Percentiles rank a stretch among this genome's conserved stretches.
Evolutionary conservation across 2,113 vertebrate species (phyloP).

Genomic region (Bungarus multicinctus): DNA sequence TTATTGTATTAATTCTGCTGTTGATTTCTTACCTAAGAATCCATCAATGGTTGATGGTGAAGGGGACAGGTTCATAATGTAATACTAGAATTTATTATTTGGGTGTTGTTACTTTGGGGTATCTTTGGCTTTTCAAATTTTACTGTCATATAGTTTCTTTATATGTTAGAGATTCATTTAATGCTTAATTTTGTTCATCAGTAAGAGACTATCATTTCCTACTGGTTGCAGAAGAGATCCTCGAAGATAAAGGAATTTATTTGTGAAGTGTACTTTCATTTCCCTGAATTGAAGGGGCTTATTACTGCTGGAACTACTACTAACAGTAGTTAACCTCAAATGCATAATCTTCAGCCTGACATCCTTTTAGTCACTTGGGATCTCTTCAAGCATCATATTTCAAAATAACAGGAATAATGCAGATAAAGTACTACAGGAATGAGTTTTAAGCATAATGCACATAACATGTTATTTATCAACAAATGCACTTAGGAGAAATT

Average conservation of each 20-base stretch:
- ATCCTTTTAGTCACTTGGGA: not conserved
- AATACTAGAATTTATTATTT: not conserved
- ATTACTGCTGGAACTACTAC: slow-evolving; percentile 18
- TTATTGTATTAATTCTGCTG: not conserved
- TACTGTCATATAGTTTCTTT: not conserved
- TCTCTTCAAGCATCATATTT: not conserved
- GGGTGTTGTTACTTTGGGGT: not conserved
- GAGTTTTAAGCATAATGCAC: not conserved
- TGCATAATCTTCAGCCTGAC: slow-evolving; percentile 20
- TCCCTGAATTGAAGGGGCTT: not conserved
- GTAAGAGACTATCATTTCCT: slow-evolving; percentile 14
- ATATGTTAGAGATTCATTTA: slow-evolving; percentile 21
- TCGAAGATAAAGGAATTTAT: slow-evolving; percentile 23
- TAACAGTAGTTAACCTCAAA: slow-evolving; percentile 14
- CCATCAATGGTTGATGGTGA: not conserved
- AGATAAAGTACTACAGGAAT: not conserved
- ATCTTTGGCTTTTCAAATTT: not conserved
- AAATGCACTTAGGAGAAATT: not conserved
- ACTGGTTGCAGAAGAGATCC: not conserved
- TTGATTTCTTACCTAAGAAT: not conserved
- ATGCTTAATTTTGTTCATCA: not conserved
- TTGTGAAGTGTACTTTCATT: slow-evolving; percentile 10
- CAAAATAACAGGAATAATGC: not conserved
- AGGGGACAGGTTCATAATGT: not conserved
- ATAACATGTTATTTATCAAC: not conserved